Base-by-base conservation (phyloP, 2,888 invertebrate species). In the Lasioglossum lativentre region DNA sequence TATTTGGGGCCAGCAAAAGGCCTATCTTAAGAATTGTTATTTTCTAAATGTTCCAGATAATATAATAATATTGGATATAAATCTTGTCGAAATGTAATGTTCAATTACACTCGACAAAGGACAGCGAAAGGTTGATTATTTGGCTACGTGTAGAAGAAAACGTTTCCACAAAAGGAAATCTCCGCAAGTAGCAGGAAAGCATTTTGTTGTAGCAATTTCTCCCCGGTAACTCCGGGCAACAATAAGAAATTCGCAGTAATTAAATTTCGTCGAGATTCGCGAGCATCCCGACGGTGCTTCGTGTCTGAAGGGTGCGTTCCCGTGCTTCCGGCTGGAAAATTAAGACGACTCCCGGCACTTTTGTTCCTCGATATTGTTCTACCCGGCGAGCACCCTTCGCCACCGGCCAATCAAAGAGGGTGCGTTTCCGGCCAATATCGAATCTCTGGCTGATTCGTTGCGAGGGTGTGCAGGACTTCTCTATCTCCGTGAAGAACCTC, bases 301-400 rank as follows among this genome's bases (percentile, higher is more conserved):
- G 63, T 16, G 27, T 63, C 30, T 30, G 63, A 30, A 63, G 63
- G 63, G 63, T 63, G 63, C 63, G 63, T 63, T 30, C 27, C 27
- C 63, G 63, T 82, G 38, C 76, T 87, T 82, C 85, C 80, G 87
- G 79, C 77, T 85, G 89, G 89, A 89, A 90, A 92, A 91, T 92
- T 88, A 89, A 90, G 88, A 85, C 84, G 78, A 82, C 75, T 76
- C 74, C 23, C 56, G 72, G 81, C 75, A 73, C 78, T 66, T 72
- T n/a, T 45, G 66, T 70, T 73, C 73, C 70, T 70, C 83, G 89
- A 91, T 91, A 91, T 89, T 92, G 89, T 92, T 89, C 88, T 82
- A 86, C 86, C 88, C 85, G 74, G n/a, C 8, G 75, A 78, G 86
- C 34, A 34, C 88, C 89, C 89, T 86, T 78, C 84, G 40, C 77